Evolutionary conservation across 2,113 vertebrate genomes (phyloP).

Genomic region (Aspiorhynchus laticeps): DNA sequence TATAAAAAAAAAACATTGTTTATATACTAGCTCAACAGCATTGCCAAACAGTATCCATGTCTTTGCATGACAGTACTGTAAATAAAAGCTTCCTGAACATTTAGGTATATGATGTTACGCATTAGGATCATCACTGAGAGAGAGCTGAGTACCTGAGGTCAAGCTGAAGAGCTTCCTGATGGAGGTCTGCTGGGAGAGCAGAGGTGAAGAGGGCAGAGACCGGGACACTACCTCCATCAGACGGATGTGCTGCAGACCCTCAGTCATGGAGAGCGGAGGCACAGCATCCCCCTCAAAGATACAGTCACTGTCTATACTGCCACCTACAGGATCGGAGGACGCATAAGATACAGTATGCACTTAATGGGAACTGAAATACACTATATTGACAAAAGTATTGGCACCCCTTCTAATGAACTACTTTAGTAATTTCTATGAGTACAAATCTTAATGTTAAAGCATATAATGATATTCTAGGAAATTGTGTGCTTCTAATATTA

Average conservation of each 20-base stretch:
- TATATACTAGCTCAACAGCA: neutral
- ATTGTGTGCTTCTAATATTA: too few species aligned
- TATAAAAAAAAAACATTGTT: too few species aligned
- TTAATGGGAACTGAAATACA: too few species aligned
- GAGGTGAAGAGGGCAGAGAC: constrained; percentile 96
- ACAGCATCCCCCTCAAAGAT: constrained; percentile 91
- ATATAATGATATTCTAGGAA: too few species aligned
- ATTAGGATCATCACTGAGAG: neutral
- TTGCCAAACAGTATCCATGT: neutral
- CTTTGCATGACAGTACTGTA: too few species aligned
- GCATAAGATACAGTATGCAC: too few species aligned
- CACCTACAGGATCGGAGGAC: constrained; percentile 76
- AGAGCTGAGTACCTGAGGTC: constrained; percentile 80
- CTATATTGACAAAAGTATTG: too few species aligned
- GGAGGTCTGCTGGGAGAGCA: constrained; percentile 94
- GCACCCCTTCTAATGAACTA: too few species aligned
- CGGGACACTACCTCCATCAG: constrained; percentile 99
- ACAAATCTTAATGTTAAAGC: too few species aligned
- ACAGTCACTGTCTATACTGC: constrained; percentile 96
- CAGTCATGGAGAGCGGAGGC: constrained; percentile 87
- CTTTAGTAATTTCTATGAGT: too few species aligned
- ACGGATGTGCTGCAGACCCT: constrained; percentile 99
- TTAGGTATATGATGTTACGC: neutral
- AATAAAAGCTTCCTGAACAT: neutral
- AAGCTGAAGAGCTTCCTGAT: constrained; percentile 85